A percentile compares a stretch with the other conserved stretches of the same genome.
Conservation (phyloP, 2,888 invertebrate genomes). For the Mythimna impura region DNA sequence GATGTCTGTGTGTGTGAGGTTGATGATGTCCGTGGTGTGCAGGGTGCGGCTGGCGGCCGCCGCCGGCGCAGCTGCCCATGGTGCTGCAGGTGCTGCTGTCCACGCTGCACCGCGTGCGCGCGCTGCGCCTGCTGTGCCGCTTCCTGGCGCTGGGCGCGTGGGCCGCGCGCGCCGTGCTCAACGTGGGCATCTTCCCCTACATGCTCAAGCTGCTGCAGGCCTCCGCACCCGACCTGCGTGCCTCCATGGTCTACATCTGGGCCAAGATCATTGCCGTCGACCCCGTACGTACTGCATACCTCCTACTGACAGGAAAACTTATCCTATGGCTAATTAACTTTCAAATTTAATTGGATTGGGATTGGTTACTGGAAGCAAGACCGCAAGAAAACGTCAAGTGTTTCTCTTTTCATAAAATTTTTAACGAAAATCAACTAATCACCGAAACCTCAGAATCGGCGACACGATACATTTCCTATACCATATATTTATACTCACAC, state of each 20-base stretch:
- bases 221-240: slow-evolving; percentile 97
- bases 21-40: slow-evolving; percentile 47
- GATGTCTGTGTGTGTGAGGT: no score
- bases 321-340: no score
- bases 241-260: slow-evolving; percentile 99
- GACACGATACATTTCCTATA: no score
- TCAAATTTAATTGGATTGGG: not conserved
- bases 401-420: no score
- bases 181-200: slow-evolving; percentile 99
- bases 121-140: slow-evolving; percentile 97
- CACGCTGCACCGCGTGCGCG: slow-evolving; percentile 96
- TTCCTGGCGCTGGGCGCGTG: slow-evolving; percentile 97
- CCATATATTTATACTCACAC: not conserved
- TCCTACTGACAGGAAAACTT: no score
- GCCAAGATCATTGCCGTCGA: slow-evolving; percentile 99
- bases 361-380: not conserved
- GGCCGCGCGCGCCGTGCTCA: slow-evolving; percentile 98
- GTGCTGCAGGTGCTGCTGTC: slow-evolving; percentile 92
- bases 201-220: slow-evolving; percentile 99
- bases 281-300: slow-evolving; percentile 91
- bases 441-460: no score
- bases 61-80: not conserved
- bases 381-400: no score
- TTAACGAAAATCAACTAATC: not conserved
- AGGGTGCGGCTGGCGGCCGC: slow-evolving; percentile 4